Evolutionary conservation across 2,113 vertebrate genomes (phyloP), one percentile per base, ranked within the genome.

Genomic region (Canis aureus): DNA sequence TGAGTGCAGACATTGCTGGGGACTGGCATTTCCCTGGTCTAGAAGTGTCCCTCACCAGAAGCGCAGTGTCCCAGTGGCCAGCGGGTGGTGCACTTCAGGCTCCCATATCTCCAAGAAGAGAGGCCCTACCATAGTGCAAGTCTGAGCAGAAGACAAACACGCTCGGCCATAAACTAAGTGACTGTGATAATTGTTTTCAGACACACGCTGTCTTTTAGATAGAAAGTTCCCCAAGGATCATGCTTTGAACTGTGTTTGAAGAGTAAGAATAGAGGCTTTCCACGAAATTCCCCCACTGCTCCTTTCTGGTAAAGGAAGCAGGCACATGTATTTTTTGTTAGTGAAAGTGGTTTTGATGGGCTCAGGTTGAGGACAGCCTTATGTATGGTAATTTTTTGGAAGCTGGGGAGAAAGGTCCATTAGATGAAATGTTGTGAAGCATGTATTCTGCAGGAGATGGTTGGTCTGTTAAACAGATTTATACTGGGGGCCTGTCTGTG

Each of bases 261-360:
- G 93, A 83, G 27, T n/a, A 66, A 49, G 51, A 69, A 53, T 17
- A 67, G n/a, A 64, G 6, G 19, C 53, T 89, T 76, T 23, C 49
- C 35, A 0, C 62, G 57, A 80, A 87, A 76, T 82, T 29, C 10
- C 9, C 7, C 32, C 62, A 10, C 49, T 62, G 55, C 38, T 87
- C 0, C 71, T 89, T 96, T 97, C 94, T 90, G 89, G 57, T 74
- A 57, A 89, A 87, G 22, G 32, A 67, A 79, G 19, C 20, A 57
- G 17, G 22, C 25, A 16, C n/a, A 7, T 53, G 35, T 51, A 3
- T 29, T 82, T 74, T 74, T 76, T 35, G 11, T 57, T 35, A 25
- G 19, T 25, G 22, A 76, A 71, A 83, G 22, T 11, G 55, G 22
- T 17, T 92, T 87, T 78, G 67, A 17, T 67, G 82, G 32, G 9